These are phyloP conservation scores for Leptinotarsa undecemlineata DNA, from an alignment of 1,140 invertebrate species.

Conservation along the genomic window DNA sequence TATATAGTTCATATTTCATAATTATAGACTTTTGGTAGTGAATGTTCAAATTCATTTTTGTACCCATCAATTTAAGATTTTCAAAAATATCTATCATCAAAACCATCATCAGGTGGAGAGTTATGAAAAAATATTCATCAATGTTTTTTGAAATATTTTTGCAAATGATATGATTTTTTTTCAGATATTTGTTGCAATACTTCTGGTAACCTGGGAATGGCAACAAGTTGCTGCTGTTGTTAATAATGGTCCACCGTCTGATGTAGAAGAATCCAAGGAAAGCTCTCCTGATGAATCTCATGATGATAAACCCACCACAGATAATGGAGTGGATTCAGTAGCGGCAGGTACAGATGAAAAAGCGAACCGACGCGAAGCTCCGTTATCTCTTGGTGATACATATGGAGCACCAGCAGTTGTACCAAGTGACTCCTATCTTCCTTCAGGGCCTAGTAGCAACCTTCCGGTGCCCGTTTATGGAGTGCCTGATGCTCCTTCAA, in stretches of 20 bases:
- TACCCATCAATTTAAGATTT: no score
- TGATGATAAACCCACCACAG: constrained; percentile 22
- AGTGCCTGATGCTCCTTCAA: constrained; percentile 57
- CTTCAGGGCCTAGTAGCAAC: constrained; percentile 54
- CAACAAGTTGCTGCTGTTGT: constrained; percentile 50
- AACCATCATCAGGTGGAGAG: no score
- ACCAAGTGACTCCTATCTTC: constrained; percentile 52
- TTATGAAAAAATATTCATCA: no score
- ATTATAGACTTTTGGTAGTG: no score
- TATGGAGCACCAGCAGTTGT: constrained; percentile 58
- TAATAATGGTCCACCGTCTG: constrained; percentile 44
- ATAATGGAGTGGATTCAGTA: constrained; percentile 40
- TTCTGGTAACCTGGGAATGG: constrained; percentile 41
- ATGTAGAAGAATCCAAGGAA: constrained; percentile 34
- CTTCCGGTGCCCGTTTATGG: constrained; percentile 61
- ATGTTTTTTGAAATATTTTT: not conserved
- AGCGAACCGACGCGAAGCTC: constrained; percentile 60
- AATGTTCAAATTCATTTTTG: no score
- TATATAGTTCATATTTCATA: no score
- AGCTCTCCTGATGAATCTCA: constrained; percentile 24
- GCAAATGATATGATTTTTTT: constrained; percentile 33
- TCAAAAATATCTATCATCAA: no score
- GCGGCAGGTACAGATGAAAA: constrained; percentile 46
- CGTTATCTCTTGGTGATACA: constrained; percentile 55
- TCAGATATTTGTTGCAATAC: constrained; percentile 48